Evolutionary conservation across 1,140 invertebrate species (phyloP), one percentile per base, ranked within the genome.

Genomic region (Platyura marginata): DNA sequence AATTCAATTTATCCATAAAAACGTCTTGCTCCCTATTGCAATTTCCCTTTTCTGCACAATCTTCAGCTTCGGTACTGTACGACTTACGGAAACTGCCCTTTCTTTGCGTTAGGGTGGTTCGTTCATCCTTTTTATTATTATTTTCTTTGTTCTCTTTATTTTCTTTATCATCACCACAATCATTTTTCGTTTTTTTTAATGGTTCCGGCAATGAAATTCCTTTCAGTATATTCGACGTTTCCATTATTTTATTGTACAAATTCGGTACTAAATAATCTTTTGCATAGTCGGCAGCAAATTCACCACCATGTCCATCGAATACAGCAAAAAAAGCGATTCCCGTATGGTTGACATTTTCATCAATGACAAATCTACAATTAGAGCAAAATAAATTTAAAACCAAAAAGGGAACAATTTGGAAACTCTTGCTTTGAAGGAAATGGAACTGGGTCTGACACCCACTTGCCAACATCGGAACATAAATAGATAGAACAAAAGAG

Each of bases 281-380:
- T 16, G 83, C 85, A 68, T 85, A 92, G 53, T 92, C 83, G 11
- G 87, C 88, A 41, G 88, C 87, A 71, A 91, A 90, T 64, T 92
- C 84, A 40, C 90, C 91, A 42, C 90, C 91, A 63, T 95, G 91
- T 1, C 90, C 91, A 69, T 95, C 90, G 63, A 93, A 94, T 42
- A 94, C 77, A 32, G 87, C 89, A 68, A 87, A 93, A 37, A 94
- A 67, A 2, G 83, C 79, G 40, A 91, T 77, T 20, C 75, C 77
- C 18, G 75, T 78, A 44, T 74, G 68, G 51, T 78, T 74, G 22
- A 81, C 75, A 52, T 86, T 78, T 55, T 79, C 73, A 46, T 83
- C 74, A 23, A 87, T 72, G 34, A 83, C 81, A 60, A 86, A 89
- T 46, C 59, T 61, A 35, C 2, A 46, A 44, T 19, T 19, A 6